These are phyloP conservation scores for Bovichtus diacanthus DNA, from an alignment of 2,797 vertebrate genomes.

Conservation along the genomic window DNA sequence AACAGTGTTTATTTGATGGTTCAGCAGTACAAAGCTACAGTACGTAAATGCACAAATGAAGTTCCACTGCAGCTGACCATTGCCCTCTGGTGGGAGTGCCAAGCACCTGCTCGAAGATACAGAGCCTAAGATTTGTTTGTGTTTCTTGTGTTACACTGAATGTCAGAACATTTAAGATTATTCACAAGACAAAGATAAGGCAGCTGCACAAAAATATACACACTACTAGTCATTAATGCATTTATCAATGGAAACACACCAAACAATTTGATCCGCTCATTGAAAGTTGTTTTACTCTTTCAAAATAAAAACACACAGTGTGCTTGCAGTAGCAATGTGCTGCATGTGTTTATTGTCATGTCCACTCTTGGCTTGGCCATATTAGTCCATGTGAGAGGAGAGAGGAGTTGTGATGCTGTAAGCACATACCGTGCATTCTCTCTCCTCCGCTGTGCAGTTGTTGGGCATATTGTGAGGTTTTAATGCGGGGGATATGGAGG, in stretches of 20 bases:
- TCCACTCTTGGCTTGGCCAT: slow-evolving; percentile 72
- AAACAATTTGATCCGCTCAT: neutral
- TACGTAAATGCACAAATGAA: slow-evolving; percentile 18
- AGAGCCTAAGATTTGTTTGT: slow-evolving; percentile 37
- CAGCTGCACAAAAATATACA: neutral
- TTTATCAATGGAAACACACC: neutral
- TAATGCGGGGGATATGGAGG: slow-evolving; percentile 81
- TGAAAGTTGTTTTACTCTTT: slow-evolving; percentile 10
- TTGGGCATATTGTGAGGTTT: slow-evolving; percentile 91
- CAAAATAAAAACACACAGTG: neutral
- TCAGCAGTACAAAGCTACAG: slow-evolving; percentile 47
- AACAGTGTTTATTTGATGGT: slow-evolving; percentile 53
- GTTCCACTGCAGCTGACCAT: slow-evolving; percentile 74
- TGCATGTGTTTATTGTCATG: slow-evolving; percentile 57
- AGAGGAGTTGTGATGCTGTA: slow-evolving; percentile 86
- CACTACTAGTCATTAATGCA: neutral
- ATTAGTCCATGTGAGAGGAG: slow-evolving; percentile 88
- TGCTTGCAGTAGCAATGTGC: slow-evolving; percentile 28
- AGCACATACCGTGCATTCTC: slow-evolving; percentile 91
- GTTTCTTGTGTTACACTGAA: slow-evolving; percentile 36
- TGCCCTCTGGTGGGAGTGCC: slow-evolving; percentile 80
- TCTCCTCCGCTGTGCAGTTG: slow-evolving; percentile 91
- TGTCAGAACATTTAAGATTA: slow-evolving; percentile 14
- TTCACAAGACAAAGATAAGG: neutral
- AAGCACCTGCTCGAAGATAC: slow-evolving; percentile 58